Evolutionary conservation across 2,797 vertebrate genomes (phyloP).

Genomic region (Cichlasoma orientale): DNA sequence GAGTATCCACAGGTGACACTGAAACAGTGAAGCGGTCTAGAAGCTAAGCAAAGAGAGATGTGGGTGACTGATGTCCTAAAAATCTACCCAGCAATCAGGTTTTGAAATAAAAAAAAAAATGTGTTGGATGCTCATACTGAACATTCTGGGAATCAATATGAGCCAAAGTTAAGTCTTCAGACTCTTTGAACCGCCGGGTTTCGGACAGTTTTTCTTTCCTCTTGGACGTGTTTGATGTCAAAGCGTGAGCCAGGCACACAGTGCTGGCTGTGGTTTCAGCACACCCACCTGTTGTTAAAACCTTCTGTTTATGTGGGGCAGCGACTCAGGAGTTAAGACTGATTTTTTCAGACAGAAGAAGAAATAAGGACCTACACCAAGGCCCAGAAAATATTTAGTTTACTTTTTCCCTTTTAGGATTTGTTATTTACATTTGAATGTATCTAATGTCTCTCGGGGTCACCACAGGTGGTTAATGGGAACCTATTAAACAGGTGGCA

Average conservation of each 20-base stretch:
- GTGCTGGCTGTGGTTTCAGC: neutral
- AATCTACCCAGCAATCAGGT: neutral
- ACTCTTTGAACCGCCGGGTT: neutral
- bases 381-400: neutral
- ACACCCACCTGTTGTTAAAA: neutral
- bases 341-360: neutral
- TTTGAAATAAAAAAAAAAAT: neutral
- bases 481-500: constrained; percentile 53
- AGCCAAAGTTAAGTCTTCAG: neutral
- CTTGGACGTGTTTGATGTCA: neutral
- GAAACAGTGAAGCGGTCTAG: constrained; percentile 46
- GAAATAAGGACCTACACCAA: neutral
- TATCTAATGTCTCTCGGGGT: constrained; percentile 2
- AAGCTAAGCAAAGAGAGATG: constrained; percentile 33
- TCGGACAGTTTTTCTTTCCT: neutral
- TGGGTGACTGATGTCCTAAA: constrained; percentile 3
- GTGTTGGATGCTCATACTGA: neutral
- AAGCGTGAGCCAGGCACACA: neutral
- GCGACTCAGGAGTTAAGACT: neutral
- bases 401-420: neutral
- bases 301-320: neutral
- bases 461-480: constrained; percentile 48
- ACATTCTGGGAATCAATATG: neutral
- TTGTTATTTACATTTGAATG: constrained; percentile 45
- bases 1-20: constrained; percentile 75